Conservation (phyloP, 1,140 invertebrate species). For the Hypothenemus hampei region DNA sequence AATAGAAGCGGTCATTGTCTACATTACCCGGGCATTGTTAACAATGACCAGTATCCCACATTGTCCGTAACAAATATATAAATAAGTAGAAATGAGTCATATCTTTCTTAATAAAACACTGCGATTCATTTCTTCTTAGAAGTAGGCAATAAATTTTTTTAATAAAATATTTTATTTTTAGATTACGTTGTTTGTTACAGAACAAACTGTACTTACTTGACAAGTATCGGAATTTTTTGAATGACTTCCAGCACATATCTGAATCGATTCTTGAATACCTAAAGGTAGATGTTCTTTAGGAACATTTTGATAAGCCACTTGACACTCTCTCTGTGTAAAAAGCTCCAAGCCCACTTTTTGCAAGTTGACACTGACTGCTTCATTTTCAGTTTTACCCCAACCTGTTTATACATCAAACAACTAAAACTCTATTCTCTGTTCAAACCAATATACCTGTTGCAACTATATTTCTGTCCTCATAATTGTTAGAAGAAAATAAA, state of each 20-base stretch:
- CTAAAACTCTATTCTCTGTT: not conserved
- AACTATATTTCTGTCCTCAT: constrained; percentile 23
- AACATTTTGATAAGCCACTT: constrained; percentile 38
- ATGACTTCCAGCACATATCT: constrained; percentile 61
- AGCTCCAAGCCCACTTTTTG: constrained; percentile 50
- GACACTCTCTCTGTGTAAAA: constrained; percentile 38
- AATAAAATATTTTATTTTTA: not conserved
- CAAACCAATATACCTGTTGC: constrained; percentile 26
- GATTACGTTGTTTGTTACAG: not conserved
- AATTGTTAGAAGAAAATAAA: constrained; percentile 46
- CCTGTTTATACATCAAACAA: constrained; percentile 17
- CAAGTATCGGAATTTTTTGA: constrained; percentile 45
- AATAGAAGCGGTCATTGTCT: no score
- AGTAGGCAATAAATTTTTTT: not conserved
- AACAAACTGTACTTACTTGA: constrained; percentile 33
- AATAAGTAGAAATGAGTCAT: no score
- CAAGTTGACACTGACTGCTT: constrained; percentile 45
- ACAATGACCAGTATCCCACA: no score
- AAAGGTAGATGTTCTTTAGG: constrained; percentile 22
- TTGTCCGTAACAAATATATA: no score
- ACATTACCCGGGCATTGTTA: no score
- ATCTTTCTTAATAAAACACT: not conserved
- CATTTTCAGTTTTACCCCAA: constrained; percentile 42
- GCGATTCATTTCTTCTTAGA: not conserved
- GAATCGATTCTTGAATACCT: constrained; percentile 45